Conservation (phyloP, 35 echinoderm and acorn worm genomes). For the Lytechinus pictus region DNA sequence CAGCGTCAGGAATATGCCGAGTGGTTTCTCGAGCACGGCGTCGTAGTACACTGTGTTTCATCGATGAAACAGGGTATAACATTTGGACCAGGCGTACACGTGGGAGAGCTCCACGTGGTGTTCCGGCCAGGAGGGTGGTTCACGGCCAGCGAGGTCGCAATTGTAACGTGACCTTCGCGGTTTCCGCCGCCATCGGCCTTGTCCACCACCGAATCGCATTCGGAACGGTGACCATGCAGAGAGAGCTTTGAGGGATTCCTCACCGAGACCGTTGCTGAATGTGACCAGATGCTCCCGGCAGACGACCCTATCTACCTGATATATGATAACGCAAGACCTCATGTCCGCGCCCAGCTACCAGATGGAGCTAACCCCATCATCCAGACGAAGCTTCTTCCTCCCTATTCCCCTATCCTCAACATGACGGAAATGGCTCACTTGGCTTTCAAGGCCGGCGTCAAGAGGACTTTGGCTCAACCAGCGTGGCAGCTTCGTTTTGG, state of each 20-base stretch:
- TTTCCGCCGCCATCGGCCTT: neutral
- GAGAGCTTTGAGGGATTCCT: conserved; percentile 33
- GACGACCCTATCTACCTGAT: neutral
- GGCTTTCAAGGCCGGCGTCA: neutral
- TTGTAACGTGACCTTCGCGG: conserved; percentile 35
- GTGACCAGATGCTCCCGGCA: conserved; percentile 9
- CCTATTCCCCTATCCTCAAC: conserved; percentile 44
- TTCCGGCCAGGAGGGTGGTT: conserved; percentile 39
- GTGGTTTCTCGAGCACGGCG: conserved; percentile 41
- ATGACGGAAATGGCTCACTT: conserved; percentile 26
- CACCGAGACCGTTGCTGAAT: neutral
- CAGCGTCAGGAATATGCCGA: conserved; percentile 33
- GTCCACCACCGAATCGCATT: conserved; percentile 46
- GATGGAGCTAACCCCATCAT: conserved; percentile 2
- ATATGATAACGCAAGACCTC: conserved; percentile 52
- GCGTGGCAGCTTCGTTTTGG: conserved; percentile 31
- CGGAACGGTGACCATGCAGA: neutral
- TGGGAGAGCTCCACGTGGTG: conserved; percentile 10
- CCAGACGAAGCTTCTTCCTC: conserved; percentile 17
- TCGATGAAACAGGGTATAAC: too few species aligned
- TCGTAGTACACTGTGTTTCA: conserved; percentile 22
- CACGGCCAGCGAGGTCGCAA: conserved; percentile 34
- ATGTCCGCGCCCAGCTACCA: neutral
- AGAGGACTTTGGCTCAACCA: neutral
- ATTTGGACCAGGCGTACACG: conserved; percentile 26